Evolutionary conservation across 2,113 vertebrate species (phyloP).

Genomic region (Toxotes chatareus): DNA sequence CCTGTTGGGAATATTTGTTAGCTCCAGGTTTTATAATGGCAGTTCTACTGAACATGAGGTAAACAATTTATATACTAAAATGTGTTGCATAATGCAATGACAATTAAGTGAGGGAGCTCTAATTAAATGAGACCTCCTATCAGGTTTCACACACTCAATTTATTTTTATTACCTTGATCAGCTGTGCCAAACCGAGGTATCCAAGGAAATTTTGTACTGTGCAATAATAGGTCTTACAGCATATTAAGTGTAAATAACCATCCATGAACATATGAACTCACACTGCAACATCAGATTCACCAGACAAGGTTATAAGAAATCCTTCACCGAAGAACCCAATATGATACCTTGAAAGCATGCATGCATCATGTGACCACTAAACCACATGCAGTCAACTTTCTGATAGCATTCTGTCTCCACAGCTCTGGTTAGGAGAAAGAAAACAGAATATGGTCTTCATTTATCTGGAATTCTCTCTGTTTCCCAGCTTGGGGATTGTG

Average conservation of each 20-base stretch:
- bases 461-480: slow-evolving; percentile 74
- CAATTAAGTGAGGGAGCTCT: slow-evolving; percentile 1
- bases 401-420: slow-evolving; percentile 50
- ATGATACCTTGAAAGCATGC: slow-evolving; percentile 30
- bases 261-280: background rate
- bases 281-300: too few relatives aligned
- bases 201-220: background rate
- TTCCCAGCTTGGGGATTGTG: slow-evolving; percentile 57
- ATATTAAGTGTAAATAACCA: slow-evolving; percentile 1
- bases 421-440: slow-evolving; percentile 52
- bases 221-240: background rate
- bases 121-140: slow-evolving; percentile 11
- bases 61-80: background rate
- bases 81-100: background rate
- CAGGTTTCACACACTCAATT: slow-evolving; percentile 13
- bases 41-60: background rate
- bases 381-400: slow-evolving; percentile 40
- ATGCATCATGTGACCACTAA: slow-evolving; percentile 27
- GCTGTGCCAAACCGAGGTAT: slow-evolving; percentile 34
- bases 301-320: slow-evolving; percentile 1
- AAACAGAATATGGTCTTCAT: slow-evolving; percentile 77
- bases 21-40: background rate
- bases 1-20: background rate
- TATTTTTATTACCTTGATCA: slow-evolving; percentile 20
- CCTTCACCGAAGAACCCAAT: slow-evolving; percentile 11